These are phyloP conservation scores for Phasia obesa DNA, from an alignment of 2,888 invertebrate genomes.

Conservation along the genomic window DNA sequence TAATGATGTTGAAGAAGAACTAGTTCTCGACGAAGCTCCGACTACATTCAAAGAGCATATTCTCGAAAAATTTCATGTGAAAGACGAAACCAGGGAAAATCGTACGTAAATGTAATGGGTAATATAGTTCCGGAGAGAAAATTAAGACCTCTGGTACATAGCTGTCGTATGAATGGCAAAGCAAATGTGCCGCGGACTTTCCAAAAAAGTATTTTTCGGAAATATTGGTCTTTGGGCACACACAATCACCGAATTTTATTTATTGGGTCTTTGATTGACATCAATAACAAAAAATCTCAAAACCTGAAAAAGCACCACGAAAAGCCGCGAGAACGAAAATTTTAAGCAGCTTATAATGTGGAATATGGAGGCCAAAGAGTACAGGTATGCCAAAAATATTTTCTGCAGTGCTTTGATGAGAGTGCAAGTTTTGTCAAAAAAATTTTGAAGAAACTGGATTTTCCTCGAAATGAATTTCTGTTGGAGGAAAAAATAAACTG, in stretches of 20 bases:
- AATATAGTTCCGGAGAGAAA: no score
- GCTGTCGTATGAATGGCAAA: slow-evolving; percentile 49
- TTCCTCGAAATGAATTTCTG: not conserved
- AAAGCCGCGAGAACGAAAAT: slow-evolving; percentile 44
- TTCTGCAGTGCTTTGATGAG: slow-evolving; percentile 53
- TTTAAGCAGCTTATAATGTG: slow-evolving; percentile 43
- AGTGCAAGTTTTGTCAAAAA: slow-evolving; percentile 48
- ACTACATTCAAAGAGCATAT: slow-evolving; percentile 21
- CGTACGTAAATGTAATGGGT: no score
- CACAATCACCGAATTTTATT: slow-evolving; percentile 59
- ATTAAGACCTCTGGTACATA: no score
- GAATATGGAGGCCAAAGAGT: slow-evolving; percentile 43
- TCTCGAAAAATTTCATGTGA: slow-evolving; percentile 9
- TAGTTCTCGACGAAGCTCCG: slow-evolving; percentile 40
- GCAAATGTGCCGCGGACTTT: slow-evolving; percentile 33
- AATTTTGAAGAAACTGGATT: slow-evolving; percentile 25
- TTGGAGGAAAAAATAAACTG: slow-evolving; percentile 41
- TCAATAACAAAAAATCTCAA: slow-evolving; percentile 52
- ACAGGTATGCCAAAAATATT: slow-evolving; percentile 46
- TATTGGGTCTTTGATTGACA: slow-evolving; percentile 57
- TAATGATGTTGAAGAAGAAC: no score
- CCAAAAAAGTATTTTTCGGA: slow-evolving; percentile 41
- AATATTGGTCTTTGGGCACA: slow-evolving; percentile 55
- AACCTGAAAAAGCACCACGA: slow-evolving; percentile 29
- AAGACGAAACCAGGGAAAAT: no score